A percentile compares a stretch with the other conserved stretches of the same genome.
Conservation (phyloP, 2,797 vertebrate genomes). For the Malurus splendens region DNA sequence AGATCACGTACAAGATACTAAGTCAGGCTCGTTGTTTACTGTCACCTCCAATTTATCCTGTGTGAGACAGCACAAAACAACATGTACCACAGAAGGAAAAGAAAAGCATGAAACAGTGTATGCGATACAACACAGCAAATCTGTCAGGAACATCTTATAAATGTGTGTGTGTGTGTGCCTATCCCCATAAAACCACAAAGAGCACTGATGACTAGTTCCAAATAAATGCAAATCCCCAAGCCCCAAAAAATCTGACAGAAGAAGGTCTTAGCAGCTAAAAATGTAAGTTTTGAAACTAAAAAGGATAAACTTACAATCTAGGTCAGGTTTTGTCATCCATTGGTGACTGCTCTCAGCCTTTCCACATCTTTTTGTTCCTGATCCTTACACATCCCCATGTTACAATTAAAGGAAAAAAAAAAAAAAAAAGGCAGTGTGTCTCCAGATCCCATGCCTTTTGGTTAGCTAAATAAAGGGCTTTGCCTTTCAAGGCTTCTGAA, state of each 20-base stretch:
- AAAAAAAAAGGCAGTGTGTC: background rate
- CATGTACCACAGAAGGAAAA: background rate
- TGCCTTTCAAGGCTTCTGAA: background rate
- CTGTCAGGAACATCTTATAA: background rate
- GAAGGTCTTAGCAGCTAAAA: background rate
- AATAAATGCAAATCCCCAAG: background rate
- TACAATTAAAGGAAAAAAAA: background rate
- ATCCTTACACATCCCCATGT: background rate
- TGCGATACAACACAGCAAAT: background rate
- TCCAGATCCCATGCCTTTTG: background rate
- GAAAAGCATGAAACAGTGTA: background rate
- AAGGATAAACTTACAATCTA: background rate
- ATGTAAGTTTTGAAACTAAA: background rate
- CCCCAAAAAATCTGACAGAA: background rate
- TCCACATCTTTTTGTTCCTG: background rate
- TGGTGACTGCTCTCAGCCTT: background rate
- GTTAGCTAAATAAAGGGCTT: background rate
- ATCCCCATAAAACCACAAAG: background rate
- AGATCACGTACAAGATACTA: background rate
- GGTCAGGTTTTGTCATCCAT: background rate
- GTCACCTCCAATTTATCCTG: slow-evolving; percentile 1
- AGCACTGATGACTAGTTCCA: background rate
- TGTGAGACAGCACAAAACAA: background rate
- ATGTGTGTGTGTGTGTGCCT: background rate
- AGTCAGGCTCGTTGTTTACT: slow-evolving; percentile 2